Conservation (phyloP, 2,113 vertebrate species). For the Alligator mississippiensis region DNA sequence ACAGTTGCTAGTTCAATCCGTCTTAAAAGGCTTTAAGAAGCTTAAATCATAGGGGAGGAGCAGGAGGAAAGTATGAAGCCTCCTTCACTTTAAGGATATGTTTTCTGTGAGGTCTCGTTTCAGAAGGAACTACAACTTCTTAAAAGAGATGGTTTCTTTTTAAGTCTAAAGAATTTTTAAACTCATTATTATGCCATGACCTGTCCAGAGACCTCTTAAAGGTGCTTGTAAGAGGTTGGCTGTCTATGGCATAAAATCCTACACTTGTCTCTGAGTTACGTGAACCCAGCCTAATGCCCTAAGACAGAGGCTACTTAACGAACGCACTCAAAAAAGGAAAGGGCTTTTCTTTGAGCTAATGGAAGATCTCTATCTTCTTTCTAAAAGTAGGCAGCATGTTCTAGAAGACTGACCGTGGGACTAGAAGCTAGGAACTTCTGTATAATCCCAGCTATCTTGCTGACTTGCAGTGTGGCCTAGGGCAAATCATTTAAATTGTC, state of each 20-base stretch:
- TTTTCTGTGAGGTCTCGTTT: slow-evolving; percentile 26
- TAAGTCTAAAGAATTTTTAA: background rate
- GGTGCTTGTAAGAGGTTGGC: rapidly evolving
- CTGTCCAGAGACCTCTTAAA: background rate
- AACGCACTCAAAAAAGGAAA: background rate
- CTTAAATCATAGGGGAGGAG: slow-evolving; percentile 58
- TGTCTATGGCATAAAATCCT: rapidly evolving
- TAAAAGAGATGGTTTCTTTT: background rate
- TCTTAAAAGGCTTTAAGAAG: slow-evolving; percentile 67
- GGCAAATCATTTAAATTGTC: slow-evolving; percentile 44
- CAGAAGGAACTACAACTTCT: background rate
- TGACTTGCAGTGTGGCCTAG: background rate
- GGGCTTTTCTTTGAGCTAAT: background rate
- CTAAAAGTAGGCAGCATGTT: rapidly evolving
- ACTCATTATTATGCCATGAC: rapidly evolving
- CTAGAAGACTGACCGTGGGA: rapidly evolving
- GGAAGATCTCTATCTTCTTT: rapidly evolving
- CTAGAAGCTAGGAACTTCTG: rapidly evolving
- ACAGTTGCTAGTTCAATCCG: slow-evolving; percentile 62
- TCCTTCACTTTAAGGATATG: background rate
- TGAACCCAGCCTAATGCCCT: background rate
- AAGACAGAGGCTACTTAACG: background rate
- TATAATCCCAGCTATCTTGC: background rate
- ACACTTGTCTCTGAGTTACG: rapidly evolving
- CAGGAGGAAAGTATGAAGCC: slow-evolving; percentile 45